Percentiles rank a stretch among this genome's conserved stretches.
Conservation (phyloP, 2,888 invertebrate species). For the Drosophila atripex region DNA sequence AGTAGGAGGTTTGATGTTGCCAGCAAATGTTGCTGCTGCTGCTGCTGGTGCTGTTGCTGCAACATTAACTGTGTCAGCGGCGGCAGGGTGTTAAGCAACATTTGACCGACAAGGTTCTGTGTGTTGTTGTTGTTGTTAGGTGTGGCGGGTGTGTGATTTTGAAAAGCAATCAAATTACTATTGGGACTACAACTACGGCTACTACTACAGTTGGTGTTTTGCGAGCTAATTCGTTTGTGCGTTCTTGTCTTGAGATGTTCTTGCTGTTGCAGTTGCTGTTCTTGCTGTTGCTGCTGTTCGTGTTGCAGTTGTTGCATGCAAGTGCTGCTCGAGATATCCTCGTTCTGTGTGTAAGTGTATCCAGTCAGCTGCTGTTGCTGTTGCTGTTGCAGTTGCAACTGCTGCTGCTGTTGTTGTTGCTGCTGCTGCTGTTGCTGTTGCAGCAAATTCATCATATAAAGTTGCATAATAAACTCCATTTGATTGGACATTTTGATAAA, state of each 20-base stretch:
- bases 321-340: constrained; percentile 75
- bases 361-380: constrained; percentile 48
- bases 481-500: constrained; percentile 78
- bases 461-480: constrained; percentile 83
- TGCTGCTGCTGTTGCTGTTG: constrained; percentile 81
- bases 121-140: constrained; percentile 41
- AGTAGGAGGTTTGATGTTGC: constrained; percentile 54
- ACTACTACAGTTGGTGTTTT: constrained; percentile 83
- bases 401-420: constrained; percentile 58
- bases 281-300: constrained; percentile 48
- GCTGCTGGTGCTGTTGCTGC: constrained; percentile 58
- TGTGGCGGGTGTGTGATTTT: constrained; percentile 43
- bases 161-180: constrained; percentile 81
- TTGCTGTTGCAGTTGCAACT: constrained; percentile 65
- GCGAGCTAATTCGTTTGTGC: constrained; percentile 78
- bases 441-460: constrained; percentile 83
- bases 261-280: constrained; percentile 48
- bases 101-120: constrained; percentile 50
- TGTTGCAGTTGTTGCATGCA: constrained; percentile 42
- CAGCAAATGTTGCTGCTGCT: constrained; percentile 60
- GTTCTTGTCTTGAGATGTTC: constrained; percentile 68
- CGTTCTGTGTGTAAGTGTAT: constrained; percentile 60
- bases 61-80: constrained; percentile 75
- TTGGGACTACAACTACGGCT: constrained; percentile 84
- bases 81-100: constrained; percentile 72